phyloP scores from a whole-genome alignment of 2,888 invertebrate species.

The Aphidius colemani region DNA sequence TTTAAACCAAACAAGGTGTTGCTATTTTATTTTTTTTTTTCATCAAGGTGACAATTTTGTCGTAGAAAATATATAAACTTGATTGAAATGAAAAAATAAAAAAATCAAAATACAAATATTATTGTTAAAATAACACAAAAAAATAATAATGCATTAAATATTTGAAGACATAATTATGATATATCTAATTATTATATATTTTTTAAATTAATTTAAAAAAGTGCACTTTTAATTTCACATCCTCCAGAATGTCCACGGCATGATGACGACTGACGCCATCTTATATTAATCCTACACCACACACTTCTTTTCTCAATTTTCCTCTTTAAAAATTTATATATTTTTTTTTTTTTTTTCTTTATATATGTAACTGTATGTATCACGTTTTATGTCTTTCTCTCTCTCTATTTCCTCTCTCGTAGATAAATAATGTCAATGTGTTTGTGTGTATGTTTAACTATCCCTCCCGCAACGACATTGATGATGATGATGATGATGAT shows the following conservation, averaged over 20 bases:
- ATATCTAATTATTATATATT: too few species aligned
- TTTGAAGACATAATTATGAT: neutral
- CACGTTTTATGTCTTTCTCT: too few species aligned
- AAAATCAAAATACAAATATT: neutral
- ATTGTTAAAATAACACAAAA: neutral
- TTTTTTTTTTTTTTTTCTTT: too few species aligned
- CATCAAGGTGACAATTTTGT: neutral
- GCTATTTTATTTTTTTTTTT: too few species aligned
- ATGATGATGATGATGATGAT: too few species aligned
- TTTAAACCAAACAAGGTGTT: too few species aligned
- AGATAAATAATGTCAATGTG: too few species aligned
- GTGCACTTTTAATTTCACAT: conserved; percentile 27
- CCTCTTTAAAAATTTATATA: neutral
- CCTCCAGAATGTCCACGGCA: conserved; percentile 38
- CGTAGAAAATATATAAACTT: neutral
- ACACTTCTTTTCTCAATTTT: neutral
- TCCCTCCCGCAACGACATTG: too few species aligned
- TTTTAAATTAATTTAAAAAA: neutral
- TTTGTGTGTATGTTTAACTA: too few species aligned
- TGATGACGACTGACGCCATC: conserved; percentile 47
- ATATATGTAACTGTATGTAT: too few species aligned
- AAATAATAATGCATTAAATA: neutral
- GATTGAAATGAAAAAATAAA: neutral
- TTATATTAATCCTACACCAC: conserved; percentile 34
- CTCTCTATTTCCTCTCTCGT: too few species aligned